phyloP scores from a whole-genome alignment of 2,797 vertebrate species.

The Phyllotis vaccarum region DNA sequence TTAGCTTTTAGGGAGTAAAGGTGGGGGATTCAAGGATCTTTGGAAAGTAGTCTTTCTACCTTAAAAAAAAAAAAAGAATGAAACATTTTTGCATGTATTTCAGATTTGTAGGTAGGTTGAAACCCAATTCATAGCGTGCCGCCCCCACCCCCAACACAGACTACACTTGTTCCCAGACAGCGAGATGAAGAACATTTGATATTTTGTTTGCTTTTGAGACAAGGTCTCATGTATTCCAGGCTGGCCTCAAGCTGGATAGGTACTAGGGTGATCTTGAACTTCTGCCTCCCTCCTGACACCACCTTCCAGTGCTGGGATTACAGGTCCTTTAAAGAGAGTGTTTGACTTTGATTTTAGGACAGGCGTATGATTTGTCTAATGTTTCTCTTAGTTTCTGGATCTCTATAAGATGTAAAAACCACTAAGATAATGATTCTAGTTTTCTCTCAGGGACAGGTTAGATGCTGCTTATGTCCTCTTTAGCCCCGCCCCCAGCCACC shows the following conservation, averaged over 20 bases:
- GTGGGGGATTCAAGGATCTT: background rate
- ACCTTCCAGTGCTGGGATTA: background rate
- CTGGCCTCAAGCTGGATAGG: background rate
- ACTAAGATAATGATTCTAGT: slow-evolving; percentile 53
- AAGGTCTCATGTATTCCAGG: background rate
- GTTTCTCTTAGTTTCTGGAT: slow-evolving; percentile 51
- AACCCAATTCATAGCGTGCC: background rate
- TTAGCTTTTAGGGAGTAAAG: background rate
- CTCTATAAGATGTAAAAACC: slow-evolving; percentile 54
- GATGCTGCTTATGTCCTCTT: background rate
- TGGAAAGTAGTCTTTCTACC: slow-evolving; percentile 13
- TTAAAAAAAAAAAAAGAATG: background rate
- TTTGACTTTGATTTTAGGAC: slow-evolving; percentile 42
- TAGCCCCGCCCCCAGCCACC: background rate
- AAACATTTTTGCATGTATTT: slow-evolving; percentile 40
- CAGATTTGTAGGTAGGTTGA: slow-evolving; percentile 45
- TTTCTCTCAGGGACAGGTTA: slow-evolving; percentile 10
- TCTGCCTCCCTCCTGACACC: background rate
- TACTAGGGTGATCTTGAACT: background rate
- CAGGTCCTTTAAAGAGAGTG: background rate
- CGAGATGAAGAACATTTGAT: slow-evolving; percentile 15
- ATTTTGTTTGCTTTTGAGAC: background rate
- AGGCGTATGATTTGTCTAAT: background rate
- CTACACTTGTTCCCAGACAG: too few relatives aligned
- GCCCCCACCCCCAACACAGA: too few relatives aligned